Percentiles rank a stretch among this genome's conserved stretches.
Evolutionary conservation across 2,113 vertebrate genomes (phyloP).

Genomic region (Oceanodroma tethys): DNA sequence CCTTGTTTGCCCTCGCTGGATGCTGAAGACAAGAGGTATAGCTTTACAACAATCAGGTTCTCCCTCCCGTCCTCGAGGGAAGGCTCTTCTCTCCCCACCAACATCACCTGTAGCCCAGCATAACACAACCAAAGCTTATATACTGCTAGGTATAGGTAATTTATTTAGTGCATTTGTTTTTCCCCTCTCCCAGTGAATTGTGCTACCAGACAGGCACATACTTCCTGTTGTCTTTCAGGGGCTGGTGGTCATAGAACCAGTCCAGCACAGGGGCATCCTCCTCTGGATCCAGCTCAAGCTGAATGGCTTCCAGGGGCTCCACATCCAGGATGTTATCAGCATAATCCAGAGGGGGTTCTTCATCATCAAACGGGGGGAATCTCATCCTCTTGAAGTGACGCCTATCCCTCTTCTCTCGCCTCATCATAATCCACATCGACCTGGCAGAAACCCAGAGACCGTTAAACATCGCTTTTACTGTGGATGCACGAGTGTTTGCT

Average conservation of each 20-base stretch:
- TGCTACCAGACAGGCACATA: conserved; percentile 37
- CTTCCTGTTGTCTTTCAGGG: conserved; percentile 91
- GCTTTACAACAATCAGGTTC: not conserved
- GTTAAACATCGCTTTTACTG: rapidly evolving
- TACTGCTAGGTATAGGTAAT: not conserved
- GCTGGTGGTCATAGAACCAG: conserved; percentile 98
- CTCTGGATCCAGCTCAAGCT: conserved; percentile 93
- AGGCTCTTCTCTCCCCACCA: not conserved
- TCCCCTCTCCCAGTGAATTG: not conserved
- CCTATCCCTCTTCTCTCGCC: conserved; percentile 94
- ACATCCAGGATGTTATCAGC: conserved; percentile 98
- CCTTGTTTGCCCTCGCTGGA: not conserved
- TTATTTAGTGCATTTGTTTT: rapidly evolving
- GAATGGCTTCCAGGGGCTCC: conserved; percentile 95
- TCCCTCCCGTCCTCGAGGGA: not conserved
- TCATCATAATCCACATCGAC: conserved; percentile 99
- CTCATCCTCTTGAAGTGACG: conserved; percentile 98
- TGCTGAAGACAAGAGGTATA: not conserved
- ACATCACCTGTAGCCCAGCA: not conserved
- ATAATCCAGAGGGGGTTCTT: conserved; percentile 95
- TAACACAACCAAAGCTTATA: not conserved
- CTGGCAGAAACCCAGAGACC: conserved; percentile 50
- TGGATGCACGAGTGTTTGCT: not conserved
- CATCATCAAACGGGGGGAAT: conserved; percentile 96
- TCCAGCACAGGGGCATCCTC: conserved; percentile 90